These are phyloP conservation scores for Pempheris klunzingeri DNA, from an alignment of 2,797 vertebrate genomes.

Conservation along the genomic window DNA sequence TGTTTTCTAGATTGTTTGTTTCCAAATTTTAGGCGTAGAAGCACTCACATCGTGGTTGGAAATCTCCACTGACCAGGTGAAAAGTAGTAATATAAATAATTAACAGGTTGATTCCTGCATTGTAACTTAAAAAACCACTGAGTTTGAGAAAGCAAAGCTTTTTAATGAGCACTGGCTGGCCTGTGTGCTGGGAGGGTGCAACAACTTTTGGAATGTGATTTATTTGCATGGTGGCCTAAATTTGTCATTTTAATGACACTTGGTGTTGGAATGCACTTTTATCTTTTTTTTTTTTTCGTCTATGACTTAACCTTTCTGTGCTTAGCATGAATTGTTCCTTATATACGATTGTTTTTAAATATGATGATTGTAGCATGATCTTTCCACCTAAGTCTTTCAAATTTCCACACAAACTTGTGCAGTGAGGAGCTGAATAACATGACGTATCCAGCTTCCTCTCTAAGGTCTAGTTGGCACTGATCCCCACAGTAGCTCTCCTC, in stretches of 20 bases:
- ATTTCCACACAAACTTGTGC: conserved; percentile 35
- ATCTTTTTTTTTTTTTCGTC: conserved; percentile 66
- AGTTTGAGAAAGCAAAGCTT: conserved; percentile 51
- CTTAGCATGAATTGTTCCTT: conserved; percentile 76
- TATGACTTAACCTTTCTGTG: conserved; percentile 63
- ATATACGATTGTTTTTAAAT: conserved; percentile 60
- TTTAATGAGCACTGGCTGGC: conserved; percentile 69
- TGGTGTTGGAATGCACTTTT: conserved; percentile 79
- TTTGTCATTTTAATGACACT: conserved; percentile 61
- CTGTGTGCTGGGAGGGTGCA: conserved; percentile 65
- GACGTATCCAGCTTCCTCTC: conserved; percentile 26
- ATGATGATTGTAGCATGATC: conserved; percentile 70
- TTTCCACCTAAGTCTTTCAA: conserved; percentile 53
- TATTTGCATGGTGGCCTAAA: conserved; percentile 71
- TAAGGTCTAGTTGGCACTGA: conserved; percentile 41
- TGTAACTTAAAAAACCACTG: conserved; percentile 54
- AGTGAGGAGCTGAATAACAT: conserved; percentile 24
- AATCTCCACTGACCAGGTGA: conserved; percentile 38
- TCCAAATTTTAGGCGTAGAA: conserved; percentile 28
- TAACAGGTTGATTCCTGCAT: conserved; percentile 46
- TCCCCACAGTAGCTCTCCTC: conserved; percentile 46
- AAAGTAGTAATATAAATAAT: conserved; percentile 29
- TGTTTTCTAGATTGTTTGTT: conserved; percentile 26
- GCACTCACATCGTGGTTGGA: conserved; percentile 18
- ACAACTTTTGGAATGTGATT: conserved; percentile 60